Percentiles rank a stretch among this genome's conserved stretches.
Conservation (phyloP, 2,113 vertebrate species). For the Athene cunicularia region DNA sequence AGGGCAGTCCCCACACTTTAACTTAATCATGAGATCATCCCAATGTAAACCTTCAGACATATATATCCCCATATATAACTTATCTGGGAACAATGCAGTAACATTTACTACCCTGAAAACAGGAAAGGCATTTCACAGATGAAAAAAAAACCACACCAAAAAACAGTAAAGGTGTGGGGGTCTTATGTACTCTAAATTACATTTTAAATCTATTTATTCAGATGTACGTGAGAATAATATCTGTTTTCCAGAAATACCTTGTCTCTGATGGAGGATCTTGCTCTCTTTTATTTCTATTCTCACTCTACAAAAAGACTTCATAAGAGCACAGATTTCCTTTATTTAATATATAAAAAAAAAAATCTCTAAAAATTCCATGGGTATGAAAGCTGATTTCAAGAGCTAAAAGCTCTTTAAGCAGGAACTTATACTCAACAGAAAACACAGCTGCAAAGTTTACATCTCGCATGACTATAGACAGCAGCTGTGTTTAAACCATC, state of each 20-base stretch:
- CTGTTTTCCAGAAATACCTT: not conserved
- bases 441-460: conserved; percentile 16
- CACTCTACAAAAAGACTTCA: not conserved
- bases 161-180: not conserved
- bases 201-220: not conserved
- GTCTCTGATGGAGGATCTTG: not conserved
- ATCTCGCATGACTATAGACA: not conserved
- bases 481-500: not conserved
- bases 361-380: not conserved
- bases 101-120: not conserved
- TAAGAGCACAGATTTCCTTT: not conserved
- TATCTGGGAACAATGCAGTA: not conserved
- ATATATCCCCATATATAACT: not conserved
- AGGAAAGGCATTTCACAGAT: not conserved
- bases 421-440: not conserved
- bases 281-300: not conserved
- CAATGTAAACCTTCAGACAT: not conserved
- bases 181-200: not conserved
- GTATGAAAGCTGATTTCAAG: not conserved
- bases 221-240: not conserved
- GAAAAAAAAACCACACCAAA: not conserved
- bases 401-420: not conserved
- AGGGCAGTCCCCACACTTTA: not conserved
- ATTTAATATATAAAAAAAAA: not conserved
- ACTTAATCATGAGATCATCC: not conserved